phyloP scores from a whole-genome alignment of 2,888 invertebrate species.

The Ctena decussata region DNA sequence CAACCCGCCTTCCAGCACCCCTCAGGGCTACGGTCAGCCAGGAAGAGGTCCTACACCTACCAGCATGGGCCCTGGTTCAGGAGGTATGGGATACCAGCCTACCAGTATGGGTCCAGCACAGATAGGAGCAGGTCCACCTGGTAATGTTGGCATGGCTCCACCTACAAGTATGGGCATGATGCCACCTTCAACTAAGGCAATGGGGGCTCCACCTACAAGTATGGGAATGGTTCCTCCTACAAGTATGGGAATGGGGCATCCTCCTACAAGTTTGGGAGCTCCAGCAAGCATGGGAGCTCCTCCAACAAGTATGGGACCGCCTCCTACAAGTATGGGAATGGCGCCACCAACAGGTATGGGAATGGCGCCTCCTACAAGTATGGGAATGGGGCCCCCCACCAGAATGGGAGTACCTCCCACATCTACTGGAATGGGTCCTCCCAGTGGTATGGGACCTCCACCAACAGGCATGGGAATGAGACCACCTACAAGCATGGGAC shows the following conservation, averaged over 20 bases:
- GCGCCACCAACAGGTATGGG: slow-evolving; percentile 39
- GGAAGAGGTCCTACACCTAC: slow-evolving; percentile 47
- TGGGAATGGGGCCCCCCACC: slow-evolving; percentile 42
- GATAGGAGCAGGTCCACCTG: slow-evolving; percentile 10
- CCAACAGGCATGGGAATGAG: slow-evolving; percentile 1
- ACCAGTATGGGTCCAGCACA: slow-evolving; percentile 43
- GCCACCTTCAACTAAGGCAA: no score
- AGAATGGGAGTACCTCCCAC: slow-evolving; percentile 23
- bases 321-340: slow-evolving; percentile 28
- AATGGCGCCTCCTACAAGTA: slow-evolving; percentile 41
- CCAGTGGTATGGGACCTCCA: slow-evolving; percentile 18
- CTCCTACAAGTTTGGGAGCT: slow-evolving; percentile 18
- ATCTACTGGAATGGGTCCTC: slow-evolving; percentile 27
- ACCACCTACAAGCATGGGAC: slow-evolving; percentile 1
- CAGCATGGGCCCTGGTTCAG: slow-evolving; percentile 44
- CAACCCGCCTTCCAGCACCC: slow-evolving; percentile 26
- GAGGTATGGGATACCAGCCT: slow-evolving; percentile 29
- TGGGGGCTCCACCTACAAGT: slow-evolving; percentile 20
- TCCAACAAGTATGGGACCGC: slow-evolving; percentile 10
- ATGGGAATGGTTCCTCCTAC: slow-evolving; percentile 37
- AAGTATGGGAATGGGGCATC: slow-evolving; percentile 44
- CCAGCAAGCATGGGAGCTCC: slow-evolving; percentile 15
- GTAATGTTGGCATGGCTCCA: no score
- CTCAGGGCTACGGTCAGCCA: slow-evolving; percentile 13
- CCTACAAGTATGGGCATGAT: background rate